Evolutionary conservation across 2,888 invertebrate genomes (phyloP), one percentile per base, ranked within the genome.

Genomic region (Metopia argyrocephala): DNA sequence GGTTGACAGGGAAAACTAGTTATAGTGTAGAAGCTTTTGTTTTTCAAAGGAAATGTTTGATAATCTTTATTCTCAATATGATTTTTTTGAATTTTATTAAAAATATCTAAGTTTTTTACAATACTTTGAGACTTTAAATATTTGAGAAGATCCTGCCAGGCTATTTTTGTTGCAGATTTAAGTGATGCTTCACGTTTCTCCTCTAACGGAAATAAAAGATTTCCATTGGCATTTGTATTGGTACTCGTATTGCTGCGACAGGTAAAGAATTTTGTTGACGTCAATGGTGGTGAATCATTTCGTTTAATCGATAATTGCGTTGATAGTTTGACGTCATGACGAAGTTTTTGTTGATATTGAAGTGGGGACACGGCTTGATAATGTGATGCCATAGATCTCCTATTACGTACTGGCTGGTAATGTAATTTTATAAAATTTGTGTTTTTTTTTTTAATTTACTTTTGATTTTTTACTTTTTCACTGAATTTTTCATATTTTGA

Each of bases 231-330:
- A n/a, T 61, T 31, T 5, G 7, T 69, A 27, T 57, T 71, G 23
- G 27, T 54, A n/a, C n/a, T n/a, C n/a, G n/a, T n/a, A 46, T 65
- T 18, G 2, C 9, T 46, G 25, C 48, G 69, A 69, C 54, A 73
- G 21, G 18, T 54, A 69, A 79, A 76, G 52, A 31, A 52, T 25
- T 28, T 15, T 7, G 38, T 45, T 69, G 76, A 71, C 76, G 79
- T 69, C 56, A 45, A 38, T 38, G 18, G 31, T 2, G 15, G 9
- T 50, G 74, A 70, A 62, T 78, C 70, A 48, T 21, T 6, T 46
- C 21, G 27, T 66, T 15, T 54, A 50, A 75, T 66, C 74, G 78
- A 66, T 50, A 66, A 57, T 56, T 75, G 74, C 48, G 59, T 65
- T 66, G 62, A 64, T 69, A 65, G 59, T 57, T 66, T 46, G 31